These are phyloP conservation scores for Unio delphinus DNA, from an alignment of 2,888 invertebrate species.

Conservation along the genomic window DNA sequence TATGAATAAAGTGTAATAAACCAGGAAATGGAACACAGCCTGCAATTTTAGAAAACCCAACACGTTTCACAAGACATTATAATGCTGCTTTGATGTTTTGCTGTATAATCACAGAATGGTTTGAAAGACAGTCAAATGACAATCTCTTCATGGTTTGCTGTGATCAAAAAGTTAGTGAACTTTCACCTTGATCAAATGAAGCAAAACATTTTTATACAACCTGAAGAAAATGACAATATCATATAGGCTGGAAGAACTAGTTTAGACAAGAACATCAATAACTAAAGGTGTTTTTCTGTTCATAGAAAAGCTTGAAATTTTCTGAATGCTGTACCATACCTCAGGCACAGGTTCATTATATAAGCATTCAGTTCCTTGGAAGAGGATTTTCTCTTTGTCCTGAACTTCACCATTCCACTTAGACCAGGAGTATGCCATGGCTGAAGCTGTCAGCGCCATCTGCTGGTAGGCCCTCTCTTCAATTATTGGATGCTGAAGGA, in stretches of 20 bases:
- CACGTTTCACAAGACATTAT: too few species aligned
- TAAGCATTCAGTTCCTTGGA: constrained; percentile 66
- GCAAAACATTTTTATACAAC: too few species aligned
- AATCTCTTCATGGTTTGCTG: too few species aligned
- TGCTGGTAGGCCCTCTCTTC: constrained; percentile 69
- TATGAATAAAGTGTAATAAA: too few species aligned
- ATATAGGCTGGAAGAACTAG: not conserved
- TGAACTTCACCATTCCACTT: constrained; percentile 67
- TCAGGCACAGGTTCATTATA: constrained; percentile 65
- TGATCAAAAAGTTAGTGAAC: too few species aligned
- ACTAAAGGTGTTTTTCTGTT: not conserved
- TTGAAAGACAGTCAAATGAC: too few species aligned
- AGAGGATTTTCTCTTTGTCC: constrained; percentile 57
- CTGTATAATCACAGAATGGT: too few species aligned
- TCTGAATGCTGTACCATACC: constrained; percentile 37
- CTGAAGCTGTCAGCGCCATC: constrained; percentile 67
- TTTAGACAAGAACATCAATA: not conserved
- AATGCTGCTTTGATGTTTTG: too few species aligned
- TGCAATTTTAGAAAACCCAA: too few species aligned
- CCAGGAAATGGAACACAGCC: too few species aligned
- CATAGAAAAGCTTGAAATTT: not conserved
- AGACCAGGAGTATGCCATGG: constrained; percentile 69
- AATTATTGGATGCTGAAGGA: constrained; percentile 60
- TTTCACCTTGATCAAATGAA: too few species aligned
- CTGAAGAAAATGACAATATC: too few species aligned